Conservation (phyloP, 2,113 vertebrate species). For the Hemibagrus wyckioides region DNA sequence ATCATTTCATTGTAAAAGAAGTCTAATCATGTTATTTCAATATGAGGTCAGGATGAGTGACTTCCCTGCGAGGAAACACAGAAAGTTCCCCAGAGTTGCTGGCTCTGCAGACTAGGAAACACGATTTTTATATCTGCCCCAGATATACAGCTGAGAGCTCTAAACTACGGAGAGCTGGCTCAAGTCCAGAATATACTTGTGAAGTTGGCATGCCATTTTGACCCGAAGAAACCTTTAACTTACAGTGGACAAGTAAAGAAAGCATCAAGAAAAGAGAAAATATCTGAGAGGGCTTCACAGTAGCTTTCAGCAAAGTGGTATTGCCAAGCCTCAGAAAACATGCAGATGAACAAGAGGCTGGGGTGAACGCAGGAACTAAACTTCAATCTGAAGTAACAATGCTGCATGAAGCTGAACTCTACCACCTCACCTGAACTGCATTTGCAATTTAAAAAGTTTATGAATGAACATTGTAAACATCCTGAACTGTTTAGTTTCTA, state of each 20-base stretch:
- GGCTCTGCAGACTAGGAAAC: not conserved
- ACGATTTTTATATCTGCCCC: conserved; percentile 13
- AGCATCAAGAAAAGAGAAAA: not conserved
- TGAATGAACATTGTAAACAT: not conserved
- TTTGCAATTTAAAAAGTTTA: not conserved
- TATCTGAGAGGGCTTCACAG: not conserved
- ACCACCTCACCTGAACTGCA: not conserved
- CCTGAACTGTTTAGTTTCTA: not conserved
- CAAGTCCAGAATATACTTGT: not conserved
- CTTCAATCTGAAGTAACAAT: not conserved
- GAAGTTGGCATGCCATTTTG: not conserved
- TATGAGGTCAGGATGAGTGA: conserved; percentile 5
- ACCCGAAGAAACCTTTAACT: conserved; percentile 9
- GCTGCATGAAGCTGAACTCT: not conserved
- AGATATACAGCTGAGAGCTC: conserved; percentile 19
- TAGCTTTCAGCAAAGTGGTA: not conserved
- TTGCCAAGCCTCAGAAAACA: not conserved
- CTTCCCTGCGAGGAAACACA: not conserved
- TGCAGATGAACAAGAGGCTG: not conserved
- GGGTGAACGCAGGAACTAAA: not conserved
- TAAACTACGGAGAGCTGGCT: conserved; percentile 6
- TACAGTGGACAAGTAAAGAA: not conserved
- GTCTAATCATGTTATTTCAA: not conserved
- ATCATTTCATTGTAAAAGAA: not conserved
- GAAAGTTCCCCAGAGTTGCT: conserved; percentile 15